Base-by-base conservation (phyloP, 2,113 vertebrate genomes). In the Tursiops truncatus region DNA sequence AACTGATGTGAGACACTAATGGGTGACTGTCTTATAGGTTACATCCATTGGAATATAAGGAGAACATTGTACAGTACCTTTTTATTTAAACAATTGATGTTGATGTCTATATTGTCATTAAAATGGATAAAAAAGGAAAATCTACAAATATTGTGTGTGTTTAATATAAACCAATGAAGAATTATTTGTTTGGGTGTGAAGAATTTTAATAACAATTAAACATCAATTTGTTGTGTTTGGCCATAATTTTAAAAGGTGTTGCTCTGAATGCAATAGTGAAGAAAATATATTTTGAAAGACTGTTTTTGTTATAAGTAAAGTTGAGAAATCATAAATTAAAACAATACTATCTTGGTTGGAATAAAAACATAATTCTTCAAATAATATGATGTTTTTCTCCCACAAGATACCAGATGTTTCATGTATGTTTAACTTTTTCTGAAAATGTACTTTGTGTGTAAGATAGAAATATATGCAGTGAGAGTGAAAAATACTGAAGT, bases 261-360 rank as follows among this genome's bases (percentile, higher is more conserved):
- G 44, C 85, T 1, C 36, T 93, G 56, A 89, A 93, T 68, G 77
- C 56, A 97, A 73, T n/a, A 83, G 47, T 80, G 20, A 36, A 95
- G 79, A 65, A 80, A 96, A 50, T 17, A 15, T 33, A 3, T 10
- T 97, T 12, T 13, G 21, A 23, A 85, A 95, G 47, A 41, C 38
- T 96, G 60, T 15, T 14, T 90, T 89, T 63, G 31, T 92, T 81
- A 6, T 44, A 76, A 95, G 26, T 31, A 73, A 6, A 47, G 21
- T 81, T 47, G 87, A 79, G 68, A 87, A 96, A 90, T 26, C 73
- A 97, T 86, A 44, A 41, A 95, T 82, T 90, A 41, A 58, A 96
- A 47, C 0, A 20, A 80, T 67, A 41, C 1, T 82, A 58, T 63
- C 65, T 3, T 38, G 26, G 10, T 56, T 97, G 17, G 9, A 65